A percentile compares a stretch with the other conserved stretches of the same genome.
phyloP scores from a whole-genome alignment of 2,797 vertebrate species.

The Sarcophilus harrisii region DNA sequence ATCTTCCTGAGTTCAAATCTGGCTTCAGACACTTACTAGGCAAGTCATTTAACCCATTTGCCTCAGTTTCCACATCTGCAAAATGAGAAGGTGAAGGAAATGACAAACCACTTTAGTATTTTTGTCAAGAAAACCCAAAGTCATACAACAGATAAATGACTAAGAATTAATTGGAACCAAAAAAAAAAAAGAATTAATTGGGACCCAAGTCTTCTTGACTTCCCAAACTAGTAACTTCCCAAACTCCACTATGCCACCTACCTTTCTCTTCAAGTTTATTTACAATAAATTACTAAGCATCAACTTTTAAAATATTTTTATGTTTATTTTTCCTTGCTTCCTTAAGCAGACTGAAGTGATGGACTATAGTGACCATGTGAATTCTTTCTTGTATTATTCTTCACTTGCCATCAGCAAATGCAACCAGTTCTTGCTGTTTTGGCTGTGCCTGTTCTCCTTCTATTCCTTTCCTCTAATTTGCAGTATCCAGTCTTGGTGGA shows the following conservation, averaged over 20 bases:
- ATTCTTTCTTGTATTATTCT: not conserved
- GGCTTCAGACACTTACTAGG: not conserved
- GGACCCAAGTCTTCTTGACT: not conserved
- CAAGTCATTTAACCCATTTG: not conserved
- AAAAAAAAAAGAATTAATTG: no score
- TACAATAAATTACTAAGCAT: not conserved
- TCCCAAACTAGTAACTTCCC: not conserved
- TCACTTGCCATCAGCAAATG: not conserved
- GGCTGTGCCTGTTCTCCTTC: not conserved
- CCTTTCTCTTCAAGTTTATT: not conserved
- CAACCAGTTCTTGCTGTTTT: not conserved
- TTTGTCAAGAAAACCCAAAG: not conserved
- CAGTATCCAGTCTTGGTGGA: not conserved
- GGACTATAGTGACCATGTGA: not conserved
- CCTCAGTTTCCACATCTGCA: not conserved
- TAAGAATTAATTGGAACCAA: not conserved
- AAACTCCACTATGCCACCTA: not conserved
- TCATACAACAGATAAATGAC: not conserved
- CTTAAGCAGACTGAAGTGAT: not conserved
- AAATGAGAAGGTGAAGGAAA: not conserved
- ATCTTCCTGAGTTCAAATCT: not conserved
- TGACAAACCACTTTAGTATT: not conserved
- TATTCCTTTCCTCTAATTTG: not conserved
- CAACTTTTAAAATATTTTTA: not conserved
- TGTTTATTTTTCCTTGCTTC: not conserved